Conservation (phyloP, 2,797 vertebrate species). For the Platalea minor region DNA sequence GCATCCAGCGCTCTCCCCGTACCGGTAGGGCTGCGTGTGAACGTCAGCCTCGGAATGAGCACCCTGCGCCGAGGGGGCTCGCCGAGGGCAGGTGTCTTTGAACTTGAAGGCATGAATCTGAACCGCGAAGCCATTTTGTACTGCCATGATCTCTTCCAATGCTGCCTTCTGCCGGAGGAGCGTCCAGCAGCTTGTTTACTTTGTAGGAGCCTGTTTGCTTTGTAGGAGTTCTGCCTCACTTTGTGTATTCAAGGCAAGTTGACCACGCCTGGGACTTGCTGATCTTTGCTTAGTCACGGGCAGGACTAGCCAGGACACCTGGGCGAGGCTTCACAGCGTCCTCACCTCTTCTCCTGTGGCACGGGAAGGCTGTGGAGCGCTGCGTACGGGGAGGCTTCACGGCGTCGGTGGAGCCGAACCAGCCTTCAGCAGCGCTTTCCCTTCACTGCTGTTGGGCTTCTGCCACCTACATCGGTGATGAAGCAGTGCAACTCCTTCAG, state of each 20-base stretch:
- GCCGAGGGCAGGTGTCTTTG: too few species aligned
- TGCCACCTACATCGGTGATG: neutral
- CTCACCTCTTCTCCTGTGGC: neutral
- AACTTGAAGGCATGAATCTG: neutral
- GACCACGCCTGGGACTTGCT: neutral
- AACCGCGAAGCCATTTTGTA: neutral
- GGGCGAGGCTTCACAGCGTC: neutral
- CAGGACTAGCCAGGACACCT: neutral
- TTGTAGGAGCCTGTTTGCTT: neutral
- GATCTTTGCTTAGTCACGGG: neutral
- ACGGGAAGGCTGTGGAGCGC: neutral
- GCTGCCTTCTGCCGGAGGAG: neutral
- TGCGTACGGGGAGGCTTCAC: accelerated
- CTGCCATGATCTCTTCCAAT: neutral
- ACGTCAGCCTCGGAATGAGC: neutral
- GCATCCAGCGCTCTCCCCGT: neutral
- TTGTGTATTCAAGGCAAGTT: neutral
- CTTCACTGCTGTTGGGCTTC: neutral
- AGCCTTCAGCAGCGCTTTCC: neutral
- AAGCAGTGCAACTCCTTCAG: neutral
- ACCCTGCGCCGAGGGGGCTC: neutral
- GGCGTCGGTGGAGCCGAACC: neutral
- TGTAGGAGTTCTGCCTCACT: neutral
- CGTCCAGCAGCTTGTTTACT: neutral
- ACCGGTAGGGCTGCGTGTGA: accelerated